Conservation (phyloP, 2,888 invertebrate genomes). For the Drosophila meridionalis region DNA sequence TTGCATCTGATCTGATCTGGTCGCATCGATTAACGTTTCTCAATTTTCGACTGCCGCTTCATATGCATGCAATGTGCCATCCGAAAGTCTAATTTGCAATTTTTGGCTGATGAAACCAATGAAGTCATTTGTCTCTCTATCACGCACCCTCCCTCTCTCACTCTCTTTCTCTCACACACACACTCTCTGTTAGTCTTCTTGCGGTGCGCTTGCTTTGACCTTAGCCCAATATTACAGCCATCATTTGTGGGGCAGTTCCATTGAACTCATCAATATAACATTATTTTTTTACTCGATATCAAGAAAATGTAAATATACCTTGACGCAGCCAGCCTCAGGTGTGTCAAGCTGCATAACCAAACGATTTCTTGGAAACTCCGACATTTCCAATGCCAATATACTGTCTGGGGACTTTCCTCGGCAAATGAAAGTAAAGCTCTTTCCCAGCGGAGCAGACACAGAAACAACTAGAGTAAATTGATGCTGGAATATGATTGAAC, state of each 20-base stretch:
- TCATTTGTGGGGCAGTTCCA: constrained; percentile 35
- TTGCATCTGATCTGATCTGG: constrained; percentile 37
- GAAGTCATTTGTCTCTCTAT: constrained; percentile 54
- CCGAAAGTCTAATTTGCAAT: constrained; percentile 51
- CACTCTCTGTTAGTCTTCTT: not conserved
- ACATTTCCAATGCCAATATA: constrained; percentile 18
- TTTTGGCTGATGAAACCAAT: constrained; percentile 62
- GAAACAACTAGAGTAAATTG: not conserved
- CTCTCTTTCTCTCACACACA: not conserved
- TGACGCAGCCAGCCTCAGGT: not conserved
- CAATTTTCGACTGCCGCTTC: constrained; percentile 61
- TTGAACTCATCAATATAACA: constrained; percentile 62
- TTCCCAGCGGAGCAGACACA: not conserved
- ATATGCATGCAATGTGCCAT: constrained; percentile 59
- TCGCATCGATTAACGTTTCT: constrained; percentile 61
- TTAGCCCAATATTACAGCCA: constrained; percentile 52
- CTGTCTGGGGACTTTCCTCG: constrained; percentile 17
- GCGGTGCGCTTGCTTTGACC: constrained; percentile 43
- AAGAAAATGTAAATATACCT: constrained; percentile 41
- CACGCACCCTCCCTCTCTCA: not conserved
- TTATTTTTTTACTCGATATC: constrained; percentile 21
- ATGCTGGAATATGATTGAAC: not conserved
- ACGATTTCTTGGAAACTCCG: constrained; percentile 39
- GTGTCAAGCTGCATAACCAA: constrained; percentile 23
- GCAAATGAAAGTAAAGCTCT: constrained; percentile 8